These are phyloP conservation scores for Oenanthe oenanthe DNA, from an alignment of 2,113 vertebrate genomes.

Conservation along the genomic window DNA sequence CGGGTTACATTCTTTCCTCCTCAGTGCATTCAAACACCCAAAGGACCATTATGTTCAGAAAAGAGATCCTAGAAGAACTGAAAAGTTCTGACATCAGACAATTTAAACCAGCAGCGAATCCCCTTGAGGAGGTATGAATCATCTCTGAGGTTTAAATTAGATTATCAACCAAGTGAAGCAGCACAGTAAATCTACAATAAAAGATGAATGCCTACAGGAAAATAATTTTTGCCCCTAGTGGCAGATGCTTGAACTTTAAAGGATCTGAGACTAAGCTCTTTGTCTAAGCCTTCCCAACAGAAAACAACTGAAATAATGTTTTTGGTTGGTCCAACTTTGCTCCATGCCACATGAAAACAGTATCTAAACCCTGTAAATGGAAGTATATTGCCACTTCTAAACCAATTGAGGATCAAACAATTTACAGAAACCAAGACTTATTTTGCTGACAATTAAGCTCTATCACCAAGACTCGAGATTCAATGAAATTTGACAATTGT, in stretches of 20 bases:
- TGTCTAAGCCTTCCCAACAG: conserved; percentile 59
- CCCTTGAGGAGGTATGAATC: conserved; percentile 66
- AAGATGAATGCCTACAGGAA: conserved; percentile 69
- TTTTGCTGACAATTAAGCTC: conserved; percentile 71
- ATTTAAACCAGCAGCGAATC: conserved; percentile 65
- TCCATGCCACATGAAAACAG: conserved; percentile 53
- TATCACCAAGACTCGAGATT: conserved; percentile 54
- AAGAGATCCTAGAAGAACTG: conserved; percentile 30
- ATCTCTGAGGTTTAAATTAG: conserved; percentile 67
- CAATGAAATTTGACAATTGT: conserved; percentile 69
- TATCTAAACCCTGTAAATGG: conserved; percentile 60
- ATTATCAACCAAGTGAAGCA: conserved; percentile 61
- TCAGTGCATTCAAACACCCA: neutral
- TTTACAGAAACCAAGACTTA: conserved; percentile 72
- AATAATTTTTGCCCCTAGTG: conserved; percentile 72
- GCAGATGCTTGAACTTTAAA: conserved; percentile 73
- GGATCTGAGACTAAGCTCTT: conserved; percentile 69
- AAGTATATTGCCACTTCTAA: conserved; percentile 63
- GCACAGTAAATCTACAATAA: conserved; percentile 50
- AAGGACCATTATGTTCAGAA: neutral
- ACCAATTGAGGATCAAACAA: conserved; percentile 71
- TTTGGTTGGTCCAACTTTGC: conserved; percentile 55
- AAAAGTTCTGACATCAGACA: conserved; percentile 51
- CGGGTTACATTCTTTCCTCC: neutral
- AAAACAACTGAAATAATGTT: conserved; percentile 64